These are phyloP conservation scores for Drosophila trapezifrons DNA, from an alignment of 1,140 invertebrate species.

Conservation along the genomic window DNA sequence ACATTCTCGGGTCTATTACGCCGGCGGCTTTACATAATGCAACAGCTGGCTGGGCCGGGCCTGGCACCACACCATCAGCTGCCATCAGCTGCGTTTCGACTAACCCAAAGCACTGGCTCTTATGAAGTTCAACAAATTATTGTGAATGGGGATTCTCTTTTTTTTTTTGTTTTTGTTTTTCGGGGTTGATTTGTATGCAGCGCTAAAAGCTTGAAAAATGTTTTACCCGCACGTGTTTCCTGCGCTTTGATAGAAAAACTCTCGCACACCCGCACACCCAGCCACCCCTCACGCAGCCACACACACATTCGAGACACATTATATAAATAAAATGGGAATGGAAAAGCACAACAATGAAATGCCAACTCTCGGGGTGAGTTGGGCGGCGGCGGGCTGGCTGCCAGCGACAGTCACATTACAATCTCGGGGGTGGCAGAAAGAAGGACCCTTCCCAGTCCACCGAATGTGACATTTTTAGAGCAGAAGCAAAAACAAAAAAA, in stretches of 20 bases:
- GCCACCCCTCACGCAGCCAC: slow-evolving; percentile 25
- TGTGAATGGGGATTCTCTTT: slow-evolving; percentile 60
- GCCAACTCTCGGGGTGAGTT: slow-evolving; percentile 36
- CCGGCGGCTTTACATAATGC: slow-evolving; percentile 63
- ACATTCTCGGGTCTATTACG: slow-evolving; percentile 39
- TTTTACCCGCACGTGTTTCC: slow-evolving; percentile 81
- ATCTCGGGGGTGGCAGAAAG: slow-evolving; percentile 16
- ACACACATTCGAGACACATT: slow-evolving; percentile 68
- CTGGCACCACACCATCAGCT: slow-evolving; percentile 4
- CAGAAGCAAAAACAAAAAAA: slow-evolving; percentile 36
- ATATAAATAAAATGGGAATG: slow-evolving; percentile 75
- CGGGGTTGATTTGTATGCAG: slow-evolving; percentile 81
- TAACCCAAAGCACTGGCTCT: slow-evolving; percentile 41
- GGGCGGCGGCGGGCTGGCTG: slow-evolving; percentile 38
- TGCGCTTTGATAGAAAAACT: slow-evolving; percentile 76
- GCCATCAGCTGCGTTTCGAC: slow-evolving; percentile 6
- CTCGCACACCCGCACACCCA: slow-evolving; percentile 33
- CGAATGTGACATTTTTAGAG: slow-evolving; percentile 55
- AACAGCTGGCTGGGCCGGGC: slow-evolving; percentile 65
- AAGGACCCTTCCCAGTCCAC: not conserved
- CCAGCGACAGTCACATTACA: slow-evolving; percentile 68
- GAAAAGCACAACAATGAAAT: slow-evolving; percentile 82
- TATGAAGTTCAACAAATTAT: slow-evolving; percentile 82
- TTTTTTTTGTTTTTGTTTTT: slow-evolving; percentile 46
- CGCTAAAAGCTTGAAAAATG: slow-evolving; percentile 83